Evolutionary conservation across 2,888 invertebrate genomes (phyloP), one percentile per base, ranked within the genome.

Genomic region (Homarus gammarus): DNA sequence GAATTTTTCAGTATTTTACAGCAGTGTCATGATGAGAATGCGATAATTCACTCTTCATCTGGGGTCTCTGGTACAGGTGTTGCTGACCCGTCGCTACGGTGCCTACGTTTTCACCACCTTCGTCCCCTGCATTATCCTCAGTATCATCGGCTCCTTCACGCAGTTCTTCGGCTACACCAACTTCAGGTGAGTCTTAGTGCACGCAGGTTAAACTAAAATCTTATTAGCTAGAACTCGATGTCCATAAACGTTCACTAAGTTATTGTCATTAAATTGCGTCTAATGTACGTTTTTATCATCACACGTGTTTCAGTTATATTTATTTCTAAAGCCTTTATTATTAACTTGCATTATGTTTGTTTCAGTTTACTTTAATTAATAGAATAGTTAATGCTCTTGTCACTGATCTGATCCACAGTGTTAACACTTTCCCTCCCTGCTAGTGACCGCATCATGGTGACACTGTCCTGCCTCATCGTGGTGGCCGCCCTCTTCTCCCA

Each of bases 371-470:
- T 8, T 64, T 8, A 15, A 15, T 33, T 27, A 22, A 18, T 31
- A 31, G 12, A 31, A 3, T 27, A 12, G 18, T 70, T 5, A 18
- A 31, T 70, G 36, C 31, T n/a, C 15, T 15, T 70, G 36, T 36
- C n/a, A n/a, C n/a, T n/a, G n/a, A n/a, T n/a, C n/a, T n/a, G n/a
- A n/a, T n/a, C n/a, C n/a, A n/a, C 18, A 5, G 31, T 70, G 31
- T 36, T 2, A 36, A 8, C 18, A 27, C 31, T 70, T 18, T 31
- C 8, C 22, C 27, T 27, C 33, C 33, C 0, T 36, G n/a, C 12
- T 31, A 70, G 70, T 18, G 70, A 70, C 70, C 70, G 70, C 70
- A 70, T 70, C 70, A 70, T 70, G 70, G 70, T 70, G 70, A 70
- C 70, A 0, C 70, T 70, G 31, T 70, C 70, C 70, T 70, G 70